phyloP scores from a whole-genome alignment of 2,797 vertebrate species.

The Dromococcyx pavoninus region DNA sequence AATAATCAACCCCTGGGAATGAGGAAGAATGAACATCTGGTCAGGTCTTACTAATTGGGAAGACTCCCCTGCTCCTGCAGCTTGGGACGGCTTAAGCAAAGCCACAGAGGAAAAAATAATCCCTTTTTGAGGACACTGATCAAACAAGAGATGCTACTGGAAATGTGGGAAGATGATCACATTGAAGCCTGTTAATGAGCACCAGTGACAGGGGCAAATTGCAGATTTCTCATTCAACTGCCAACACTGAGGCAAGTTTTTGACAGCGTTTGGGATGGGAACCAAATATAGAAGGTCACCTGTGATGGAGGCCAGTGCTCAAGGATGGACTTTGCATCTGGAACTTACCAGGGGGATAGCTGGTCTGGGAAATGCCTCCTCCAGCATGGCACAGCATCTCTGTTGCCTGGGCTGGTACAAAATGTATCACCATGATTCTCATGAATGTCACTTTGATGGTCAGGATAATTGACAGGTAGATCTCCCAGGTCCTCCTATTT shows the following conservation, averaged over 20 bases:
- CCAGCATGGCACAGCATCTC: neutral
- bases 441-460: neutral
- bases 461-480: neutral
- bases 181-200: slow-evolving; percentile 3
- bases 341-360: neutral
- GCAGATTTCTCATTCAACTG: neutral
- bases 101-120: neutral
- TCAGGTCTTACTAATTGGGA: neutral
- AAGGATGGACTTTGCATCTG: neutral
- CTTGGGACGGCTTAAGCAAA: neutral
- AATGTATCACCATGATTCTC: neutral
- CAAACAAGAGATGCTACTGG: neutral
- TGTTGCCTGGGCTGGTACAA: neutral
- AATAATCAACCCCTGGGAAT: neutral
- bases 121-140: neutral
- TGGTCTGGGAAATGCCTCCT: neutral
- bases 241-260: neutral
- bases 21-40: neutral
- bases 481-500: neutral
- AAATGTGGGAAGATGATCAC: neutral
- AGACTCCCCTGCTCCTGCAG: neutral
- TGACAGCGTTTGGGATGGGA: neutral
- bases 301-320: neutral
- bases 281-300: slow-evolving; percentile 31
- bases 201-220: neutral